phyloP scores from a whole-genome alignment of 2,888 invertebrate genomes.

The Chrysotoxum bicinctum region DNA sequence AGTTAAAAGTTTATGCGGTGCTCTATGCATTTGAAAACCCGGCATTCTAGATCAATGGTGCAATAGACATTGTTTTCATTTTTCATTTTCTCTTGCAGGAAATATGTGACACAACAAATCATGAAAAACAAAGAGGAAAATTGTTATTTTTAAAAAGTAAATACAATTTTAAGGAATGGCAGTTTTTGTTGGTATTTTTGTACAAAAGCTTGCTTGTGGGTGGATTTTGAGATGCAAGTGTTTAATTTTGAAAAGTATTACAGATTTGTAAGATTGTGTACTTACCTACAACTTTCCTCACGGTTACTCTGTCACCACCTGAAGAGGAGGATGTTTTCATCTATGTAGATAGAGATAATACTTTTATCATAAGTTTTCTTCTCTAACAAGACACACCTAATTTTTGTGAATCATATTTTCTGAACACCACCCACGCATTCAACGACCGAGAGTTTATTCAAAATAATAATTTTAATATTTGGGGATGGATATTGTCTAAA shows the following conservation, averaged over 20 bases:
- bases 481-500: neutral
- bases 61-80: constrained; percentile 30
- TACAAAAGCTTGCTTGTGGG: neutral
- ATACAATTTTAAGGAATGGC: constrained; percentile 6
- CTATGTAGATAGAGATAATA: neutral
- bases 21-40: constrained; percentile 43
- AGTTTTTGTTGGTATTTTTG: constrained; percentile 14
- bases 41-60: constrained; percentile 65
- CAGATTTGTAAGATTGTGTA: neutral
- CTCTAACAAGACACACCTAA: constrained; percentile 22
- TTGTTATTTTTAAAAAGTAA: constrained; percentile 7
- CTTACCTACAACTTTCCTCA: neutral
- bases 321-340: neutral
- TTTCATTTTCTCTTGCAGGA: constrained; percentile 2
- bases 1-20: constrained; percentile 21
- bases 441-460: neutral
- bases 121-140: constrained; percentile 21
- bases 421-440: constrained; percentile 3
- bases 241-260: neutral
- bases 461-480: neutral
- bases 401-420: constrained; percentile 11
- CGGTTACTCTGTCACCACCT: neutral
- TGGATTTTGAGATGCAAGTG: neutral
- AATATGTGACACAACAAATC: constrained; percentile 48
- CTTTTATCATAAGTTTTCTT: neutral